phyloP scores from a whole-genome alignment of 2,888 invertebrate species.

The Acanthosepion pharaonis region DNA sequence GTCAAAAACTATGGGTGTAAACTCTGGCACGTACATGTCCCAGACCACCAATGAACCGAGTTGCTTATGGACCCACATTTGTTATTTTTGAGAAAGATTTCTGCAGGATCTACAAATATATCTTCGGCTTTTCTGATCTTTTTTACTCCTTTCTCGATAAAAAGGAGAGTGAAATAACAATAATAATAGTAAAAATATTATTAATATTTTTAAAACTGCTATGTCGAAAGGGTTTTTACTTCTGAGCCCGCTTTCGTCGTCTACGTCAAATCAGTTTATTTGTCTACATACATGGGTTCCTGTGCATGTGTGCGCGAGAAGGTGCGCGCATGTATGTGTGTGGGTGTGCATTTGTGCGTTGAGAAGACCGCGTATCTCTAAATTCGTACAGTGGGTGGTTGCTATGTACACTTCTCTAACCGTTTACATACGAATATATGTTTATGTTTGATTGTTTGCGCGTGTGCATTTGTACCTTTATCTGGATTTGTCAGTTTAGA shows the following conservation, averaged over 20 bases:
- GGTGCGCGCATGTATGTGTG: neutral
- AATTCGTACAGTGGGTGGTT: neutral
- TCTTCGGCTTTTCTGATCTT: neutral
- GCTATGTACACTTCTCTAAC: neutral
- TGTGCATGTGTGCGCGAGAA: neutral
- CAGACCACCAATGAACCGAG: conserved; percentile 44
- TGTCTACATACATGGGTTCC: neutral
- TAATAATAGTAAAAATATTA: neutral
- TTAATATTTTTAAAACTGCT: neutral
- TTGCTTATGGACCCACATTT: conserved; percentile 39
- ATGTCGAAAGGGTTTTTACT: neutral
- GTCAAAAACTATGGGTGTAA: conserved; percentile 34
- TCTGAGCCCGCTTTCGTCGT: neutral
- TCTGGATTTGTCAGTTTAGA: neutral
- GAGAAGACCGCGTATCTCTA: neutral
- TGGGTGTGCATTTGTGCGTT: neutral
- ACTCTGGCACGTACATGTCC: conserved; percentile 44
- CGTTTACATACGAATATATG: neutral
- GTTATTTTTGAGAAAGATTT: neutral
- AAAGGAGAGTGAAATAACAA: neutral
- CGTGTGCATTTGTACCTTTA: neutral
- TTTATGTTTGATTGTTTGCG: neutral
- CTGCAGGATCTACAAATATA: neutral
- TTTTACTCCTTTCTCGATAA: neutral
- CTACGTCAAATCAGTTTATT: neutral